These are phyloP conservation scores for Gymnoscopelus microlampas DNA, from an alignment of 2,797 vertebrate species.

Conservation along the genomic window DNA sequence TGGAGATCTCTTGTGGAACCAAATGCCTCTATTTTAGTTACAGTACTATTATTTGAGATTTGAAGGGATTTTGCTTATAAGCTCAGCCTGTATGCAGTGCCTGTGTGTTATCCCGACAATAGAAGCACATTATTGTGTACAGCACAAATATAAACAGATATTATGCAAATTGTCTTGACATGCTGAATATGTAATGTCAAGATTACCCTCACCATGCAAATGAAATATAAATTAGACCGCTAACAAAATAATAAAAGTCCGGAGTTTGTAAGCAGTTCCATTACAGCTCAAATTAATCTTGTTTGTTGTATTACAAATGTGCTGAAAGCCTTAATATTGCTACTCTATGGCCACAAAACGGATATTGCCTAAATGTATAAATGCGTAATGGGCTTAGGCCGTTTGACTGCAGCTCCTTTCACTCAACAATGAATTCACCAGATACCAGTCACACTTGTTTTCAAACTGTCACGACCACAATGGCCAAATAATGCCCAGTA, in stretches of 20 bases:
- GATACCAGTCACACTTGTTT: background rate
- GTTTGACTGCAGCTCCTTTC: background rate
- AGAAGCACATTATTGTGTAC: background rate
- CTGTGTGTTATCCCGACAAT: background rate
- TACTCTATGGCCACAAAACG: background rate
- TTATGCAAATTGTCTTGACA: background rate
- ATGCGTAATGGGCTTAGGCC: background rate
- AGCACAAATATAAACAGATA: background rate
- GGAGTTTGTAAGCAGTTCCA: background rate
- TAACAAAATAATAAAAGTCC: background rate
- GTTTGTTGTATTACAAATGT: background rate
- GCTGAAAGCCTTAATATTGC: background rate
- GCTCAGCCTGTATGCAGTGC: background rate
- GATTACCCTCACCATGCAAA: background rate
- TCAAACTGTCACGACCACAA: background rate
- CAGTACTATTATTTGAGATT: background rate
- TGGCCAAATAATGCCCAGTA: slow-evolving; percentile 8
- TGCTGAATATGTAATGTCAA: background rate
- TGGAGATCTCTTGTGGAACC: no score
- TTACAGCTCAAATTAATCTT: background rate
- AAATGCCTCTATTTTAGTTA: no score
- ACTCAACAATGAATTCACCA: background rate
- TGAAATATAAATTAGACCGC: background rate
- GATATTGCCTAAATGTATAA: background rate
- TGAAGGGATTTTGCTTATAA: background rate